Percentiles rank a stretch among this genome's conserved stretches.
These are phyloP conservation scores for Hofmannophila pseudospretella DNA, from an alignment of 2,888 invertebrate genomes.

Conservation along the genomic window DNA sequence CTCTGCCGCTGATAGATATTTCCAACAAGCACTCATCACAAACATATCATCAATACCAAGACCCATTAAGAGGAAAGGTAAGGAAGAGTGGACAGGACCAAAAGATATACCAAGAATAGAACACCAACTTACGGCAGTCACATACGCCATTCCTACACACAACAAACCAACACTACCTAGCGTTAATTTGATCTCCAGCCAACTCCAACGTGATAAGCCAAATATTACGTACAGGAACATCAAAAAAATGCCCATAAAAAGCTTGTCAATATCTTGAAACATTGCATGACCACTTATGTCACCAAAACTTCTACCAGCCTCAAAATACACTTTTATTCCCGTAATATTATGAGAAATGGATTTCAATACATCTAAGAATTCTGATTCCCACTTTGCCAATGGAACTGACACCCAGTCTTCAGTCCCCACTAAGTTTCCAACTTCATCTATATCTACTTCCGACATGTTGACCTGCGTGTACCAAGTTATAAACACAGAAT, in stretches of 20 bases:
- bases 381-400: constrained; percentile 79
- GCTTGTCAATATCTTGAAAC: constrained; percentile 84
- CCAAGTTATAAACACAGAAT: constrained; percentile 80
- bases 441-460: constrained; percentile 79
- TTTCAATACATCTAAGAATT: constrained; percentile 69
- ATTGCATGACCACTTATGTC: constrained; percentile 84
- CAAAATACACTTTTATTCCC: constrained; percentile 72
- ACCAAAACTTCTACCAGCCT: constrained; percentile 84
- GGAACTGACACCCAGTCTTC: constrained; percentile 84
- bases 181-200: constrained; percentile 83
- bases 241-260: constrained; percentile 81
- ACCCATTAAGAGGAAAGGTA: constrained; percentile 89
- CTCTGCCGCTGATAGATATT: constrained; percentile 77
- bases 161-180: constrained; percentile 83
- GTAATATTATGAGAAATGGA: constrained; percentile 38
- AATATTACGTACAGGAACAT: constrained; percentile 87
- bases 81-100: constrained; percentile 88
- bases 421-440: constrained; percentile 84
- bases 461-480: constrained; percentile 83
- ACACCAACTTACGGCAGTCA: constrained; percentile 84
- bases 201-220: constrained; percentile 85
- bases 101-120: constrained; percentile 84
- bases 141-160: constrained; percentile 85
- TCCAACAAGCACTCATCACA: constrained; percentile 89
- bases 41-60: constrained; percentile 92